Evolutionary conservation across 2,797 vertebrate genomes (phyloP).

Genomic region (Rhodeus uyekii): DNA sequence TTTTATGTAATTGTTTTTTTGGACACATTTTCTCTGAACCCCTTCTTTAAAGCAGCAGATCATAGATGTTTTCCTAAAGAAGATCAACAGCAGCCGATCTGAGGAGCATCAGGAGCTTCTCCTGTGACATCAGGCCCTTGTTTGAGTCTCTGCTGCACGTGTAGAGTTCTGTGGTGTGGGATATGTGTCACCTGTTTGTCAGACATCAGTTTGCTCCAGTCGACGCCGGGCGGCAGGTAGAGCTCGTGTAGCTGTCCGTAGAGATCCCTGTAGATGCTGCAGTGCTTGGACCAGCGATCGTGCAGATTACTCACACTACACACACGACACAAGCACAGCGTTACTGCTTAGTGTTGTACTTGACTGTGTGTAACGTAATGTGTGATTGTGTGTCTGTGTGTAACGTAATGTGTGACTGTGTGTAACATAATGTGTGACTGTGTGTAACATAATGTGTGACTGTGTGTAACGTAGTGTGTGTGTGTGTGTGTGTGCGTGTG

Average conservation of each 20-base stretch:
- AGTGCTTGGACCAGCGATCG: conserved; percentile 82
- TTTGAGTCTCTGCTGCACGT: too few relatives aligned
- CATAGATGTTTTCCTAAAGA: not conserved
- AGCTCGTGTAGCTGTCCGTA: conserved; percentile 79
- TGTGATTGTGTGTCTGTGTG: too few relatives aligned
- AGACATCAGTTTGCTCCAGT: conserved; percentile 84
- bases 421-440: too few relatives aligned
- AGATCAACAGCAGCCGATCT: not conserved
- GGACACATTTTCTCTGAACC: not conserved
- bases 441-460: too few relatives aligned
- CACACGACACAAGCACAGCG: not conserved
- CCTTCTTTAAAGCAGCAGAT: not conserved
- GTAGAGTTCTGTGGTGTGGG: not conserved
- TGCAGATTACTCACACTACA: conserved; percentile 86
- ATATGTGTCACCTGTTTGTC: conserved; percentile 85
- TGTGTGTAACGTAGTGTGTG: too few relatives aligned
- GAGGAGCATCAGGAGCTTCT: not conserved
- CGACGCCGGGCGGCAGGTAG: conserved; percentile 71
- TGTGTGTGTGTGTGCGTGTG: too few relatives aligned
- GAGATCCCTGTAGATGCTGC: conserved; percentile 79
- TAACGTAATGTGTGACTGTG: too few relatives aligned
- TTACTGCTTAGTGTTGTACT: not conserved
- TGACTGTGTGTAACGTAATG: too few relatives aligned
- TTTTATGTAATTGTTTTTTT: not conserved
- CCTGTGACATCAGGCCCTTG: not conserved